Percentiles rank a stretch among this genome's conserved stretches.
These are phyloP conservation scores for Goniozus legneri DNA, from an alignment of 1,140 invertebrate species.

Conservation along the genomic window DNA sequence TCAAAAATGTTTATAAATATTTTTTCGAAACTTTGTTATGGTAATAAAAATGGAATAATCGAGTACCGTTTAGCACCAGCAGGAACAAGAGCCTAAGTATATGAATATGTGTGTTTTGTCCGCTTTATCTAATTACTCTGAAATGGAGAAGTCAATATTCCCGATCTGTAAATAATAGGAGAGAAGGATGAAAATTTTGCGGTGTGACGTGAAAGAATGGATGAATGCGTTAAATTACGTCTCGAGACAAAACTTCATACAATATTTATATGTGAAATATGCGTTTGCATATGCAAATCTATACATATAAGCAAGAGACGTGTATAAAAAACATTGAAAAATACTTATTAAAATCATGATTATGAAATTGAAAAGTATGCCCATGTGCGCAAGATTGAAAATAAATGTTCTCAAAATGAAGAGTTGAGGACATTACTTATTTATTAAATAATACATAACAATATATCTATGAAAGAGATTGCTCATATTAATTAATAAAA, in stretches of 20 bases:
- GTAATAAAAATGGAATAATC: conserved; percentile 5
- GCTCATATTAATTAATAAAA: conserved; percentile 14
- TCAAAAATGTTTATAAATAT: conserved; percentile 6
- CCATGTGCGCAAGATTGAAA: conserved; percentile 22
- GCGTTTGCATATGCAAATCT: conserved; percentile 6
- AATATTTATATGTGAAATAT: conserved; percentile 19
- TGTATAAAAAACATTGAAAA: conserved; percentile 19
- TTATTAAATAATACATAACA: conserved; percentile 9
- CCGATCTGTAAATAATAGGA: conserved; percentile 12
- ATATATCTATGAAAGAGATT: conserved; percentile 11
- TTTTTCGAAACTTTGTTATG: conserved; percentile 14
- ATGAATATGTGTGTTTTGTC: conserved; percentile 27
- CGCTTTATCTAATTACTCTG: conserved; percentile 31
- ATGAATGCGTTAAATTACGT: conserved; percentile 28
- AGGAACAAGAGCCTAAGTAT: conserved; percentile 13
- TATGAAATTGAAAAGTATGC: conserved; percentile 2
- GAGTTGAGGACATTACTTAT: conserved; percentile 14
- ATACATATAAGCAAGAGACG: conserved; percentile 18
- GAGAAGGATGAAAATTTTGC: conserved; percentile 10
- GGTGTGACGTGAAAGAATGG: conserved; percentile 15
- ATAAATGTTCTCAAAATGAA: conserved; percentile 21
- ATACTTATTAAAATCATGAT: conserved; percentile 16
- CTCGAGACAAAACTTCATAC: conserved; percentile 18
- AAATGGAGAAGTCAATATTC: conserved; percentile 21
- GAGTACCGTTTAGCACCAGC: conserved; percentile 21